phyloP scores from a whole-genome alignment of 2,113 vertebrate species.

The Ciconia maguari region DNA sequence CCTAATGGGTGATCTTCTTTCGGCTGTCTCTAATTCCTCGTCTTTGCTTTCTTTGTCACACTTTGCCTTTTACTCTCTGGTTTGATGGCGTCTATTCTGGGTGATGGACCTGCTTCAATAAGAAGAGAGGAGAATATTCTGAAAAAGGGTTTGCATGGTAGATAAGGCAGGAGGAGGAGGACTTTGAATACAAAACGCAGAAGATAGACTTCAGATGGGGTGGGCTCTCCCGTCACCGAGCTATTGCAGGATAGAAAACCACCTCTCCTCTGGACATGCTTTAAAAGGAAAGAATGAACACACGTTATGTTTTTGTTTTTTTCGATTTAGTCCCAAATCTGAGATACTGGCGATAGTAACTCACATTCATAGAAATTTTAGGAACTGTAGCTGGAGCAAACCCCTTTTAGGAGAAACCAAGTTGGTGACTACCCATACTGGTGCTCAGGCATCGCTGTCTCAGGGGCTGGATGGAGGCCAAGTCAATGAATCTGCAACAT shows the following conservation, averaged over 20 bases:
- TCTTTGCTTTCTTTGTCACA: background rate
- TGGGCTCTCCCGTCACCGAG: background rate
- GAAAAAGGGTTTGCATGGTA: background rate
- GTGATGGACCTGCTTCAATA: background rate
- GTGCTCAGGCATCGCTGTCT: background rate
- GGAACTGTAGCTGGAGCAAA: background rate
- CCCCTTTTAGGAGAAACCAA: background rate
- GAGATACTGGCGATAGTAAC: background rate
- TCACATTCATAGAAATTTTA: background rate
- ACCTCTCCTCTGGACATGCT: background rate
- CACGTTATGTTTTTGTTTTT: background rate
- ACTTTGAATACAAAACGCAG: background rate
- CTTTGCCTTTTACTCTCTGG: background rate
- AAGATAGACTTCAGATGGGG: background rate
- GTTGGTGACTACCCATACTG: fast-evolving
- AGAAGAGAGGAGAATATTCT: background rate
- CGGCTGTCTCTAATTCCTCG: background rate
- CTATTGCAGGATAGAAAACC: background rate
- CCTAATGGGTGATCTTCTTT: background rate
- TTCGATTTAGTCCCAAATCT: background rate
- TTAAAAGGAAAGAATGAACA: background rate
- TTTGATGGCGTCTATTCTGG: background rate
- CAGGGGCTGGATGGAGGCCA: background rate
- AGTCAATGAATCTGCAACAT: background rate
- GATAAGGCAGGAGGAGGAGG: background rate